phyloP scores from a whole-genome alignment of 2,888 invertebrate genomes.

The Caenorhabditis macrosperma region DNA sequence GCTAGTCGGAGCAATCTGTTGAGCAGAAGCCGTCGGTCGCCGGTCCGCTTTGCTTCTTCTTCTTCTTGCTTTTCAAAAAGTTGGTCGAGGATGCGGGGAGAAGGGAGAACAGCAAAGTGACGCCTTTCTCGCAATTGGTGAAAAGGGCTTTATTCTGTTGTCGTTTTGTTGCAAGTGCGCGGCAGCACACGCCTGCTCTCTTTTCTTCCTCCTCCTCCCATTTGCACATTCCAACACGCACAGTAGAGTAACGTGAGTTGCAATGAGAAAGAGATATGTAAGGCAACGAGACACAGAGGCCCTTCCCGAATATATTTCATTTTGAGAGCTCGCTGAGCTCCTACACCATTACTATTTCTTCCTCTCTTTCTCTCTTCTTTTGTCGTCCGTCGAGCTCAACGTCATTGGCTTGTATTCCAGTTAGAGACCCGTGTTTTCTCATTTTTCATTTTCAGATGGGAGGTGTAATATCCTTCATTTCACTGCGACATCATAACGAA shows the following conservation, averaged over 20 bases:
- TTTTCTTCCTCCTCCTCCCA: constrained; percentile 15
- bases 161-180: constrained; percentile 41
- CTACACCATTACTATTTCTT: constrained; percentile 37
- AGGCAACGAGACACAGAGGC: constrained; percentile 34
- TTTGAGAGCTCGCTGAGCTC: constrained; percentile 42
- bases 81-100: background rate
- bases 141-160: constrained; percentile 47
- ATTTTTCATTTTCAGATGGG: constrained; percentile 64
- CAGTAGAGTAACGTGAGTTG: constrained; percentile 43
- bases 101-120: constrained; percentile 36
- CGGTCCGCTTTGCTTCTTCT: background rate
- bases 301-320: constrained; percentile 51
- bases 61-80: background rate
- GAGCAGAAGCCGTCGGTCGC: constrained; percentile 10
- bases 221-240: constrained; percentile 50
- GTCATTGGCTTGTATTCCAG: constrained; percentile 46
- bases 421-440: constrained; percentile 32
- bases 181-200: constrained; percentile 15
- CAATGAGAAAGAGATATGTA: constrained; percentile 46
- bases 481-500: constrained; percentile 58
- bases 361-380: constrained; percentile 16
- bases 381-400: no score
- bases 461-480: constrained; percentile 69
- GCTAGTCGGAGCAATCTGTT: constrained; percentile 40
- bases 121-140: constrained; percentile 55